Evolutionary conservation across 1,140 invertebrate genomes (phyloP), one percentile per base, ranked within the genome.

Genomic region (Platyura marginata): DNA sequence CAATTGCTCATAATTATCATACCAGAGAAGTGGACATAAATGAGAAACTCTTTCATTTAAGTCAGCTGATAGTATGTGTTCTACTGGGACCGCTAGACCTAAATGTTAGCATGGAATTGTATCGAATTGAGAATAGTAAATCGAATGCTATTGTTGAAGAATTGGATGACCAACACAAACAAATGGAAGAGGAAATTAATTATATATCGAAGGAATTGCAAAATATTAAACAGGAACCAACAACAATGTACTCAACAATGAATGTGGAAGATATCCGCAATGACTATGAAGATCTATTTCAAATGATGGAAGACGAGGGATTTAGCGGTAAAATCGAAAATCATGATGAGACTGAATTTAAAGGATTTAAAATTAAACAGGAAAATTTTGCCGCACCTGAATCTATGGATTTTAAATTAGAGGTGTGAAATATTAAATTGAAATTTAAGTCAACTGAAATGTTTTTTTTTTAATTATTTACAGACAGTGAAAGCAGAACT

Each of bases 1-100:
- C 57, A 13, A 50, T 55, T 21, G 51, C 55, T 21, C 49, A 41
- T 16, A 60, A 61, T 48, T 19, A 47, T 2, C 39, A 46, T 15
- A 48, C 50, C 9, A 54, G 56, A 15, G 51, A 57, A 16, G 50
- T 42, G n/a, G 43, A 44, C 13, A 50, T 49, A 21, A 47, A 55
- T 8, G 44, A 48, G 20, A 54, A 60, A 40, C 56, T 56, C 29
- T 60, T 59, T 19, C 48, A 61, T 41, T 44, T 61, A 21, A 48
- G 58, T 2, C 56, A 61, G 33, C 51, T 61, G 22, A 47, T 61
- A 2, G 48, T 59, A 10, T 55, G 56, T 16, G 54, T 60, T 41
- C 36, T 61, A 3, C 46, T 60, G 43, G 57, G 51, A 10, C 53
- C 57, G 1, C 55, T 40, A 2, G 38, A 40, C n/a, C 11, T 40